These are phyloP conservation scores for Eupeodes corollae DNA, from an alignment of 1,140 invertebrate genomes.

Conservation along the genomic window DNA sequence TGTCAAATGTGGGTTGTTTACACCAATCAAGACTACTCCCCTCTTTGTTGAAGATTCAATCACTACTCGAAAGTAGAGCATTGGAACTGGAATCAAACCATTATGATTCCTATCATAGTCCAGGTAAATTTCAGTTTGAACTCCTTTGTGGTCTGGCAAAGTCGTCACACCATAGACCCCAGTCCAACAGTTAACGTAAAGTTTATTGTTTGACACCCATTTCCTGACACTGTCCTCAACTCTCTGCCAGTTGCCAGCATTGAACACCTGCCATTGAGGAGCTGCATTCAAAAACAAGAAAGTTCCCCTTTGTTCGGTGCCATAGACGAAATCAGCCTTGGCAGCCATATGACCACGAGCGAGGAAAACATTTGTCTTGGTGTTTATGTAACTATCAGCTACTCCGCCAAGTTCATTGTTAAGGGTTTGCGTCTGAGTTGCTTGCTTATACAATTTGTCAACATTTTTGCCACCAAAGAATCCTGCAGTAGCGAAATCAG, in stretches of 20 bases:
- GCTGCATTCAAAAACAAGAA: constrained; percentile 54
- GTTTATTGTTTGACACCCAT: constrained; percentile 28
- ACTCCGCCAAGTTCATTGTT: constrained; percentile 25
- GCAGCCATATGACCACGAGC: constrained; percentile 56
- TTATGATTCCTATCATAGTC: constrained; percentile 33
- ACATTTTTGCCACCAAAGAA: constrained; percentile 33
- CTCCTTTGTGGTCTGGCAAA: constrained; percentile 38
- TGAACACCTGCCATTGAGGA: constrained; percentile 54
- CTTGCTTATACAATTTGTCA: constrained; percentile 29
- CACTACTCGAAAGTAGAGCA: constrained; percentile 47
- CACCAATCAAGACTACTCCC: constrained; percentile 45
- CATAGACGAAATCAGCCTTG: constrained; percentile 53
- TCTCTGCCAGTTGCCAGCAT: constrained; percentile 51
- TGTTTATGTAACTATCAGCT: constrained; percentile 23
- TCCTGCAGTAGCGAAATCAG: constrained; percentile 25
- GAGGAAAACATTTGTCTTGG: constrained; percentile 33
- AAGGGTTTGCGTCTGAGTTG: constrained; percentile 27
- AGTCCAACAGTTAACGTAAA: constrained; percentile 45
- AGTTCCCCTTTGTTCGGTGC: constrained; percentile 48
- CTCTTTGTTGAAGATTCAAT: constrained; percentile 38
- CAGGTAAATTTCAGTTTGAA: constrained; percentile 40
- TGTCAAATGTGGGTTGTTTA: constrained; percentile 47
- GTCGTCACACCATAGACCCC: constrained; percentile 44
- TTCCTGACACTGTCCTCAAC: constrained; percentile 39
- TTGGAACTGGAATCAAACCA: constrained; percentile 42